These are phyloP conservation scores for Crax fasciolata DNA, from an alignment of 2,797 vertebrate species.

Conservation along the genomic window DNA sequence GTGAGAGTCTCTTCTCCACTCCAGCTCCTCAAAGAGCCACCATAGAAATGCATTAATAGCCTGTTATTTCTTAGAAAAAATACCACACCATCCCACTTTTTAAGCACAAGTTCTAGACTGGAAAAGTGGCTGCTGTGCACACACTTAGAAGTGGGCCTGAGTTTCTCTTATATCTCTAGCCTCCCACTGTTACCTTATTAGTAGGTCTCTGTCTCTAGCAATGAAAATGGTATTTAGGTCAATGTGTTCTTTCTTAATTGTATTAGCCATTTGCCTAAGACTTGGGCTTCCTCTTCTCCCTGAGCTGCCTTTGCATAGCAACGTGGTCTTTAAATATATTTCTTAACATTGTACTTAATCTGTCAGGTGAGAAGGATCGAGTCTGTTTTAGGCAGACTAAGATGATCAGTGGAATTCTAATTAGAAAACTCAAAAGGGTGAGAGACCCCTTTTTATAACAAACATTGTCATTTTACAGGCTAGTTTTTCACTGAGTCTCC, in stretches of 20 bases:
- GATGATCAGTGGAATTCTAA: conserved; percentile 20
- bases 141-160: background rate
- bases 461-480: background rate
- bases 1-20: no score
- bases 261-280: conserved; percentile 60
- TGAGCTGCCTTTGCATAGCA: background rate
- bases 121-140: background rate
- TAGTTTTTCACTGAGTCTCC: background rate
- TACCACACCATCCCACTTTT: background rate
- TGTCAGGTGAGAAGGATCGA: conserved; percentile 40
- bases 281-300: conserved; percentile 29
- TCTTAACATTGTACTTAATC: conserved; percentile 41
- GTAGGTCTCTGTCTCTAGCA: background rate
- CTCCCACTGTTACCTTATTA: background rate
- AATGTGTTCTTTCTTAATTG: conserved; percentile 71
- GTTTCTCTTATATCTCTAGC: background rate
- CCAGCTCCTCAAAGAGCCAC: background rate
- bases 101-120: background rate
- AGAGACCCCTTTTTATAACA: background rate
- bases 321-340: conserved; percentile 50
- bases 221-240: conserved; percentile 59
- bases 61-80: background rate
- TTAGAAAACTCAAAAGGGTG: conserved; percentile 1
- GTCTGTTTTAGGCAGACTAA: conserved; percentile 32
- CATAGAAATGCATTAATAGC: background rate